A percentile compares a stretch with the other conserved stretches of the same genome.
phyloP scores from a whole-genome alignment of 2,797 vertebrate species.

The Simalia tracyae region DNA sequence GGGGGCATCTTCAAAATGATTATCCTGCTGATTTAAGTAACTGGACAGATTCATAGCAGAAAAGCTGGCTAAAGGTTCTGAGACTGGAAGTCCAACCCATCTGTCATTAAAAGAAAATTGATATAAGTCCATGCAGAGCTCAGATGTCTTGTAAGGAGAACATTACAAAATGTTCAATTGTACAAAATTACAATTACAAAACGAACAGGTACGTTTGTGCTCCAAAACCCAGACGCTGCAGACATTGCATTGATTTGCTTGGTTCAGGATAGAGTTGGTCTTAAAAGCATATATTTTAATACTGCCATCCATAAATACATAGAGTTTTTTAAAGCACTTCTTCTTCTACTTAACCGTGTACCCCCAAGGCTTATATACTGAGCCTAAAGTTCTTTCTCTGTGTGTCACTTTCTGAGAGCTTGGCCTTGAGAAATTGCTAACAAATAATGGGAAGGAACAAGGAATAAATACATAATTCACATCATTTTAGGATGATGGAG shows the following conservation, averaged over 20 bases:
- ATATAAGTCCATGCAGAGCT: background rate
- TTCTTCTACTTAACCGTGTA: background rate
- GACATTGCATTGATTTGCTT: background rate
- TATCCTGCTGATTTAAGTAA: background rate
- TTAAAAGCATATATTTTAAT: background rate
- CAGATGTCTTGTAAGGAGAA: background rate
- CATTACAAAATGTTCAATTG: background rate
- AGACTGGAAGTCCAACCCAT: background rate
- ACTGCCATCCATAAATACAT: background rate
- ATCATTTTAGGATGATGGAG: background rate
- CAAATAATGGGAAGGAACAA: background rate
- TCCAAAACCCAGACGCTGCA: background rate
- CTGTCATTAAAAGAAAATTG: background rate
- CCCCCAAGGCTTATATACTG: background rate
- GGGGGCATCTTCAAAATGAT: background rate
- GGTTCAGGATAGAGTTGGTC: background rate
- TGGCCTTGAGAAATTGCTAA: background rate
- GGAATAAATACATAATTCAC: background rate
- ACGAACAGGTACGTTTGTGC: background rate
- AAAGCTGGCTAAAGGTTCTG: background rate
- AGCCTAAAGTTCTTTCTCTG: background rate
- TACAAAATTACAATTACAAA: background rate
- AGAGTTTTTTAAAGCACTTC: background rate
- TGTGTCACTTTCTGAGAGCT: background rate
- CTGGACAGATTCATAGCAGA: background rate